A percentile compares a stretch with the other conserved stretches of the same genome.
phyloP scores from a whole-genome alignment of 2,888 invertebrate genomes.

The Tigriopus californicus region DNA sequence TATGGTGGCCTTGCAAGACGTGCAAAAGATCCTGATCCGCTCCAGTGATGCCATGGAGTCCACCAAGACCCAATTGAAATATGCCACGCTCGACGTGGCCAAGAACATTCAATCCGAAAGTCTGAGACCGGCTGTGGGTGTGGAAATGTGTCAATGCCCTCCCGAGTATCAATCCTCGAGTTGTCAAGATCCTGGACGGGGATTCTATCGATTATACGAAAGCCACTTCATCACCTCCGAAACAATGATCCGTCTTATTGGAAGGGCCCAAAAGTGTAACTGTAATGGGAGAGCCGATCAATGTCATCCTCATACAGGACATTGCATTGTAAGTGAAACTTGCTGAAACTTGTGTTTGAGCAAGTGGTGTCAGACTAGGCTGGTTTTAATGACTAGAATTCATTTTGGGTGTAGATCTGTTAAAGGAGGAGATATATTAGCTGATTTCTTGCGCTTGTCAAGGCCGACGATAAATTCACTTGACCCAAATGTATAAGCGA shows the following conservation, averaged over 20 bases:
- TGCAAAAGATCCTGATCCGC: conserved; percentile 57
- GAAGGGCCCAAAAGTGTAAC: conserved; percentile 39
- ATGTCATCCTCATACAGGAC: conserved; percentile 66
- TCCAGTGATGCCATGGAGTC: conserved; percentile 43
- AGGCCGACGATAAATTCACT: too few species aligned
- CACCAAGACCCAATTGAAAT: conserved; percentile 21
- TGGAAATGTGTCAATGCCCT: conserved; percentile 72
- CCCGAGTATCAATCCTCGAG: conserved; percentile 60
- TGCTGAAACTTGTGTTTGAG: too few species aligned
- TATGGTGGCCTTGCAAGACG: conserved; percentile 77
- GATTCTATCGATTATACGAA: conserved; percentile 1
- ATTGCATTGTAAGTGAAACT: conserved; percentile 37
- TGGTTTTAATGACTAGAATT: too few species aligned
- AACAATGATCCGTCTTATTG: neutral
- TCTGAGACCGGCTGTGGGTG: conserved; percentile 51
- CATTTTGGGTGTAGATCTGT: too few species aligned
- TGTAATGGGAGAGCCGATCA: conserved; percentile 57
- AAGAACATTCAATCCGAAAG: conserved; percentile 30
- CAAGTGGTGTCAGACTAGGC: too few species aligned
- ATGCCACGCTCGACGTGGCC: conserved; percentile 38
- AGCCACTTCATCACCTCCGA: neutral
- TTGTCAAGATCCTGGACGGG: conserved; percentile 44
- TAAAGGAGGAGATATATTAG: too few species aligned
- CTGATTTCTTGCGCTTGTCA: too few species aligned
- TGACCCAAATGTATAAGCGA: too few species aligned